Evolutionary conservation across 2,888 invertebrate species (phyloP).

Genomic region (Synanthedon vespiformis): DNA sequence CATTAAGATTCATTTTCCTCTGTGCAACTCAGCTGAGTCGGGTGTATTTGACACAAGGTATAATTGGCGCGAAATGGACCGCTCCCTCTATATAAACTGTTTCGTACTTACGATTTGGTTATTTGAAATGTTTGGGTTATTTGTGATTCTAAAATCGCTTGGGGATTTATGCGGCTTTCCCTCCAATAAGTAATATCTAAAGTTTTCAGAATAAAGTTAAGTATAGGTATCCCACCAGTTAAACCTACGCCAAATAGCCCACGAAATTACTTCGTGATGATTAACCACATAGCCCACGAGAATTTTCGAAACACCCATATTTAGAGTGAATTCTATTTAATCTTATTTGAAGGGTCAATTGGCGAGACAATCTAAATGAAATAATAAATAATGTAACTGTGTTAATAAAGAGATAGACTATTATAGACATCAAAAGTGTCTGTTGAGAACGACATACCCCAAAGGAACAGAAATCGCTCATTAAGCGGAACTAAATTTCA

Average conservation of each 20-base stretch:
- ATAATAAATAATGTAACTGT: neutral
- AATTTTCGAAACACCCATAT: no score
- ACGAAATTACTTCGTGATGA: no score
- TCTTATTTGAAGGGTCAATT: neutral
- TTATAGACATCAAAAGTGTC: neutral
- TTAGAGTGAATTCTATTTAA: no score
- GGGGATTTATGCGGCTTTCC: neutral
- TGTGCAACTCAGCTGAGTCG: constrained; percentile 15
- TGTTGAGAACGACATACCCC: neutral
- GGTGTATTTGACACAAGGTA: constrained; percentile 55
- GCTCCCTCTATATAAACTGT: constrained; percentile 40
- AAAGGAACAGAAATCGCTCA: constrained; percentile 3
- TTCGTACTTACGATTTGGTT: constrained; percentile 17
- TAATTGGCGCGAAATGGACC: constrained; percentile 64
- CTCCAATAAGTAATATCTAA: no score
- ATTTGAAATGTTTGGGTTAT: constrained; percentile 2
- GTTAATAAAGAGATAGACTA: no score
- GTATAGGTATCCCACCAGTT: no score
- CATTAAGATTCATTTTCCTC: constrained; percentile 17
- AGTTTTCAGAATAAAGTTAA: no score
- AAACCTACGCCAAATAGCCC: no score
- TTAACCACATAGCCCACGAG: no score
- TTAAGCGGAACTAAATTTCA: constrained; percentile 4
- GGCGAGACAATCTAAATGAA: neutral
- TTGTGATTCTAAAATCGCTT: neutral